Base-by-base conservation (phyloP, 2,113 vertebrate genomes). In the Ammodytes marinus region DNA sequence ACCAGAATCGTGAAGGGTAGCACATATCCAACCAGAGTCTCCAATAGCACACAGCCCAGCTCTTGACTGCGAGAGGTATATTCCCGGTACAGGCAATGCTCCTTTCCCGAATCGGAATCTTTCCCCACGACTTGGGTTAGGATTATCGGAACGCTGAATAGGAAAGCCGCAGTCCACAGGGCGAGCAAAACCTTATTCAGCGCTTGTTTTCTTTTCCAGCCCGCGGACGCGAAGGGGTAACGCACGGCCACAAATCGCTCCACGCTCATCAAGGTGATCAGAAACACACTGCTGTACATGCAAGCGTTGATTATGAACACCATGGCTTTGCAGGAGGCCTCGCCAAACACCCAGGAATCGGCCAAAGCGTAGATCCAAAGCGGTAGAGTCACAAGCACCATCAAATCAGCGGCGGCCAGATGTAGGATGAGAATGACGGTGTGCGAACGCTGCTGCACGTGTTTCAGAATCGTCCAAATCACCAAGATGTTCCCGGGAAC, bases 361-460 rank as follows among this genome's bases (percentile, higher is more conserved):
- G 78, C 94, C 59, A 96, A 54, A 3, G 94, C 94, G 86, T 95
- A 95, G 85, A 96, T 95, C 95, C 95, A 96, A 13, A 96, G 10
- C n/a, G 95, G 95, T 73, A 96, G 72, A 4, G 95, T 96, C 88
- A 95, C 90, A 79, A 96, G 91, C 40, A 95, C 93, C 74, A 96
- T 80, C 70, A 95, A 88, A 83, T 96, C 95, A 0, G 95, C 95
- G 0, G 17, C 77, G 47, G 95, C 95, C 79, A 96, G 81, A 54
- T 95, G 93, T 4, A 95, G 88, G 79, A 96, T 95, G 77, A 95
- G 90, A 60, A 93, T 49, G 61, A 96, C 92, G 0, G 95, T 96
- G 89, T 95, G 93, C 40, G 95, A 96, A 13, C 93, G 88, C 49
- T 91, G 72, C 84, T 95, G 91, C 9, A 96, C 77, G 2, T 96